A percentile compares a stretch with the other conserved stretches of the same genome.
Conservation (phyloP, 2,113 vertebrate species). For the Brienomyrus brachyistius region DNA sequence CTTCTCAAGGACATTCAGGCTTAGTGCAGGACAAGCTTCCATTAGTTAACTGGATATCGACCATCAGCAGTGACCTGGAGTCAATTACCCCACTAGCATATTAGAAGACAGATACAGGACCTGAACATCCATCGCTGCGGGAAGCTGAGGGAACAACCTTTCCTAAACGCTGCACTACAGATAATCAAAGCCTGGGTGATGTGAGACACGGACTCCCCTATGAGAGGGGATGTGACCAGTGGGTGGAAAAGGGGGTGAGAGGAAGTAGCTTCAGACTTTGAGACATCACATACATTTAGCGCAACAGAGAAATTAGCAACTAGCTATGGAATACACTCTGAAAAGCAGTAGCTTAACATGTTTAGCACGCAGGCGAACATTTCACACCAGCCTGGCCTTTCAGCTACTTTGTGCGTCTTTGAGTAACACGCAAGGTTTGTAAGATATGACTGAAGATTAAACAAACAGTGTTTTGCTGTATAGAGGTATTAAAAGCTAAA, state of each 20-base stretch:
- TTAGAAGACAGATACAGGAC: neutral
- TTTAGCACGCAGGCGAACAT: neutral
- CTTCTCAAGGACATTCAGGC: neutral
- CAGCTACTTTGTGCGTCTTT: neutral
- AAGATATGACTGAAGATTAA: neutral
- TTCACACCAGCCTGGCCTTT: neutral
- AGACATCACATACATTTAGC: neutral
- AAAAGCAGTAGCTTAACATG: neutral
- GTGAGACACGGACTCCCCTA: neutral
- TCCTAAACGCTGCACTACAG: neutral
- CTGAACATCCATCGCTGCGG: neutral
- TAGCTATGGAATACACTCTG: neutral
- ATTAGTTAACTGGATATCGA: slow-evolving; percentile 11
- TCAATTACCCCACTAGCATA: slow-evolving; percentile 1
- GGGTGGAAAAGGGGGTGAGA: neutral
- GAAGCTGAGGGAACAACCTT: neutral
- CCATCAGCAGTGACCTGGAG: neutral
- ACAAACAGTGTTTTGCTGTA: neutral
- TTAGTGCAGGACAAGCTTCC: neutral
- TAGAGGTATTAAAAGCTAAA: neutral
- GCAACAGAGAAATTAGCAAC: neutral
- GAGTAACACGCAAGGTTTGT: neutral
- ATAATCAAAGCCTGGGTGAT: neutral
- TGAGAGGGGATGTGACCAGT: neutral
- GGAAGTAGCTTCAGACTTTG: neutral